Base-by-base conservation (phyloP, 2,113 vertebrate species). In the Oncorhynchus masou region DNA sequence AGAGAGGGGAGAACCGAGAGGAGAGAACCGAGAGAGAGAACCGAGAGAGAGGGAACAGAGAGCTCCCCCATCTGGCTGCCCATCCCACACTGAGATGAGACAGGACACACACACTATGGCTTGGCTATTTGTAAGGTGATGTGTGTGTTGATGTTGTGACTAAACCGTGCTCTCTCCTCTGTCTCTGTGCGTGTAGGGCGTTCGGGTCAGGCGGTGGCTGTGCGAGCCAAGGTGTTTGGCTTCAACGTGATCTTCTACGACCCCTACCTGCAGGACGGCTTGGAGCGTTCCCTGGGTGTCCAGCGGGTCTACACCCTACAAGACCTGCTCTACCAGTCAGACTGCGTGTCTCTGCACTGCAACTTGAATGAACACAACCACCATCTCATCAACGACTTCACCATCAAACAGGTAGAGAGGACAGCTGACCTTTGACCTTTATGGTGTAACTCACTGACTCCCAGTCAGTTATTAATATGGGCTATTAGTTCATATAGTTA, bases 361-460 rank as follows among this genome's bases (percentile, higher is more conserved):
- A 99, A 96, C 92, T 95, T 98, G 39, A 99, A 99, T 1, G 97
- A 99, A 75, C 97, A 99, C 87, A 99, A 99, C 94, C 98, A 99
- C 88, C 98, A 99, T 93, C 97, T 99, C 73, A 99, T 99, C 95
- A 99, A 99, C 27, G 98, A 99, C 94, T 99, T 99, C 90, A 99
- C 98, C 83, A 99, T 99, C 80, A 99, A 99, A 91, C 98, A 99
- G 98, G 98, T 98, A 82, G 1, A 12, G 39, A 45, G 39, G 9
- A 45, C 8, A 45, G 65, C 49, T 13, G 12, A 54, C 16, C 51
- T 1, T 11, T 45, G 39, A 11, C 39, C 39, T 45, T 3, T 11
- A 45, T 11, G 8, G 39, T 45, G 11, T 2, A 11, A 57, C n/a
- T 49, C 45, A 16, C 39, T 11, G 16, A 5, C 3, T 45, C 7